phyloP scores from a whole-genome alignment of 2,797 vertebrate species.

The Neosilurus hyrtlii region DNA sequence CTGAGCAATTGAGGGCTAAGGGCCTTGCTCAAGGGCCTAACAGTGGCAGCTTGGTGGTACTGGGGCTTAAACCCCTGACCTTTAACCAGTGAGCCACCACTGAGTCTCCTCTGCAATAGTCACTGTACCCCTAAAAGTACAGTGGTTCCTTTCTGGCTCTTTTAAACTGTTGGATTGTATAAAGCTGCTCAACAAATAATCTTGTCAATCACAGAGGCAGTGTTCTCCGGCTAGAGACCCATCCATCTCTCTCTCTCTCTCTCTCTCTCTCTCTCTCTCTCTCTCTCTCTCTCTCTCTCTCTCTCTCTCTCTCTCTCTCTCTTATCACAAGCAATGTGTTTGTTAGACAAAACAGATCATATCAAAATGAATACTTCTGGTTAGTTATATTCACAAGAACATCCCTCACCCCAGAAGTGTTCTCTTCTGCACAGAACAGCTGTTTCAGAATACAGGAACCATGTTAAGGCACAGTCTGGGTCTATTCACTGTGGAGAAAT shows the following conservation, averaged over 20 bases:
- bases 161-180: background rate
- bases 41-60: no score
- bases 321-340: conserved; percentile 2
- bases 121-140: background rate
- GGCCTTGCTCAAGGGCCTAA: no score
- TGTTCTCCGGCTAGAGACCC: background rate
- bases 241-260: no score
- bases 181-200: background rate
- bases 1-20: no score
- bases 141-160: background rate
- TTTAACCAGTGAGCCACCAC: no score
- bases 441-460: background rate
- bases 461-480: conserved; percentile 3
- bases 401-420: background rate
- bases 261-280: no score
- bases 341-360: conserved; percentile 6
- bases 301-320: background rate
- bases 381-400: conserved; percentile 29
- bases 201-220: background rate
- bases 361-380: conserved; percentile 21
- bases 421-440: conserved; percentile 19
- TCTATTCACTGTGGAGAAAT: conserved; percentile 31
- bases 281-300: no score
- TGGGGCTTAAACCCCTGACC: no score
- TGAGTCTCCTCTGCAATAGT: no score